phyloP scores from a whole-genome alignment of 2,797 vertebrate genomes.

The Clamator glandarius region DNA sequence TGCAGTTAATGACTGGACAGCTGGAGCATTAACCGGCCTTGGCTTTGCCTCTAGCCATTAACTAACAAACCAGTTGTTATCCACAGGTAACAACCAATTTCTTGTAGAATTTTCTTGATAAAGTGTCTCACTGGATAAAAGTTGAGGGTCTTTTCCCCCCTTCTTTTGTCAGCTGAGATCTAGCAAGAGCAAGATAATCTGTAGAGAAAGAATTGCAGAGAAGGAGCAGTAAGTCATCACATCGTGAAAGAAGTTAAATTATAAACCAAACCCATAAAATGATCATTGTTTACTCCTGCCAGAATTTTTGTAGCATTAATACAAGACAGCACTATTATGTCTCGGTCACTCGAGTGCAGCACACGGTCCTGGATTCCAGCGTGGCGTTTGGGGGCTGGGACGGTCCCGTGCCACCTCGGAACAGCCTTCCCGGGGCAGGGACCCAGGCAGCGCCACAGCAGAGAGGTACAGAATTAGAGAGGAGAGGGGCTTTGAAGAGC shows the following conservation, averaged over 20 bases:
- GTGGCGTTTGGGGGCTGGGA: background rate
- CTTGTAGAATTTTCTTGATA: conserved; percentile 78
- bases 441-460: background rate
- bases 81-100: conserved; percentile 82
- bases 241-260: conserved; percentile 38
- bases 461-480: background rate
- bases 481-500: background rate
- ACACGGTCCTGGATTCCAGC: background rate
- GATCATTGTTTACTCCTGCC: conserved; percentile 37
- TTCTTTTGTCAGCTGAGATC: background rate
- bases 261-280: conserved; percentile 36
- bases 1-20: conserved; percentile 85
- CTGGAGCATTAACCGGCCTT: conserved; percentile 83
- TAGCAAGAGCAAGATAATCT: background rate
- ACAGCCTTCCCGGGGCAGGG: background rate
- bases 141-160: background rate
- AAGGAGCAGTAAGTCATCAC: background rate
- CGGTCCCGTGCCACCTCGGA: fast-evolving
- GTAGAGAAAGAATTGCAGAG: background rate
- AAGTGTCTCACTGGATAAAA: conserved; percentile 70
- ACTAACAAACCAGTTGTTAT: conserved; percentile 84
- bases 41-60: conserved; percentile 82
- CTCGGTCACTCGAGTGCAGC: background rate
- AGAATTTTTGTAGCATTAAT: conserved; percentile 40
- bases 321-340: background rate